Percentiles rank a stretch among this genome's conserved stretches.
Evolutionary conservation across 2,888 invertebrate genomes (phyloP).

Genomic region (Chromoteleia sp.): DNA sequence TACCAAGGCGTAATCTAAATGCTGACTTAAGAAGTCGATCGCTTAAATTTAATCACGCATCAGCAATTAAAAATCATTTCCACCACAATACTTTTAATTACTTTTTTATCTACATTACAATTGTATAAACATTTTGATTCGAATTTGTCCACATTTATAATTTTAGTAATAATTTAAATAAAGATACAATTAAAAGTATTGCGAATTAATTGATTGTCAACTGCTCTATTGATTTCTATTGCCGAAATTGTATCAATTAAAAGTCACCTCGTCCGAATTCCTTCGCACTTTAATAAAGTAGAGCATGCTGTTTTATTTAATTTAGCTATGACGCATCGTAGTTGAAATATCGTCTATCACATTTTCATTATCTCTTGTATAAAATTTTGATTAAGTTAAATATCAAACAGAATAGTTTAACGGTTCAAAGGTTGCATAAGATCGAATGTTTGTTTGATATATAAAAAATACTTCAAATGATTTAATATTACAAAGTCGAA

Average conservation of each 20-base stretch:
- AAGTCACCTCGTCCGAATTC: not conserved
- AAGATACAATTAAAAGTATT: not conserved
- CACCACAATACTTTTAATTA: not conserved
- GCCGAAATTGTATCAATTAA: not conserved
- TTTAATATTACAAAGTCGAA: too few species aligned
- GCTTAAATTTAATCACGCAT: conserved; percentile 14
- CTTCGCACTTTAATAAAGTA: not conserved
- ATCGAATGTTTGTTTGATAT: conserved; percentile 3
- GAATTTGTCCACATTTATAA: not conserved
- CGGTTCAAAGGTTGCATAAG: not conserved
- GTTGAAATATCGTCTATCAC: conserved; percentile 7
- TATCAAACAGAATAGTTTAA: not conserved
- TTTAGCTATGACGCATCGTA: not conserved
- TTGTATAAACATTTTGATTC: not conserved
- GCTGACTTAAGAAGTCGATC: conserved; percentile 37
- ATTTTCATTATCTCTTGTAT: conserved; percentile 2
- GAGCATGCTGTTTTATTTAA: not conserved
- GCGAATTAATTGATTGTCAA: not conserved
- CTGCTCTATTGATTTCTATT: not conserved
- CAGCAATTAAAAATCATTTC: not conserved
- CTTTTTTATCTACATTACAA: not conserved
- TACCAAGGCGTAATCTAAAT: conserved; percentile 61
- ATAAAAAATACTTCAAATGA: not conserved
- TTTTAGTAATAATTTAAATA: not conserved
- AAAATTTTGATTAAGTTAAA: not conserved